Conservation (phyloP, 2,888 invertebrate genomes). For the Apotomis turbidana region DNA sequence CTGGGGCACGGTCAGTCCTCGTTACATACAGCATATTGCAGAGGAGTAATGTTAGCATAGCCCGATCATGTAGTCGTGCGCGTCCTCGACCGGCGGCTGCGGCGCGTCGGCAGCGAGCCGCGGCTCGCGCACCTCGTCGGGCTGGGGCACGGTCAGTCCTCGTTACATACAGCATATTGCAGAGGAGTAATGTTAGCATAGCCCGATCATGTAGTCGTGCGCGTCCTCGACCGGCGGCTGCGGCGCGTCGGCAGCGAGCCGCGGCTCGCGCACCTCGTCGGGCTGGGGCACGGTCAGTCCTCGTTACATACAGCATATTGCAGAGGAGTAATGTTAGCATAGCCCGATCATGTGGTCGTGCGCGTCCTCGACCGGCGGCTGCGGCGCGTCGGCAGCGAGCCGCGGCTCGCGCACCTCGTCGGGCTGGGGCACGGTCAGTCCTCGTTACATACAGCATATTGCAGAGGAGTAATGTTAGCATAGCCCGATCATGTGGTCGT, state of each 20-base stretch:
- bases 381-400: slow-evolving; percentile 65
- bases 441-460: too few species aligned
- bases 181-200: too few species aligned
- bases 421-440: slow-evolving; percentile 83
- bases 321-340: too few species aligned
- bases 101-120: slow-evolving; percentile 68
- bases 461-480: too few species aligned
- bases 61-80: too few species aligned
- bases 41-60: too few species aligned
- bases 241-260: slow-evolving; percentile 68
- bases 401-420: slow-evolving; percentile 84
- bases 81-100: slow-evolving; percentile 50
- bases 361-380: slow-evolving; percentile 53
- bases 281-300: slow-evolving; percentile 82
- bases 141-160: slow-evolving; percentile 81
- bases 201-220: too few species aligned
- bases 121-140: slow-evolving; percentile 84
- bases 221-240: slow-evolving; percentile 49
- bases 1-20: slow-evolving; percentile 81
- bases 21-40: too few species aligned
- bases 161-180: too few species aligned
- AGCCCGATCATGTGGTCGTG: too few species aligned
- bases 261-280: slow-evolving; percentile 83
- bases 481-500: too few species aligned
- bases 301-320: too few species aligned